Percentiles rank a stretch among this genome's conserved stretches.
Evolutionary conservation across 2,113 vertebrate species (phyloP).

Genomic region (Oceanodroma tethys): DNA sequence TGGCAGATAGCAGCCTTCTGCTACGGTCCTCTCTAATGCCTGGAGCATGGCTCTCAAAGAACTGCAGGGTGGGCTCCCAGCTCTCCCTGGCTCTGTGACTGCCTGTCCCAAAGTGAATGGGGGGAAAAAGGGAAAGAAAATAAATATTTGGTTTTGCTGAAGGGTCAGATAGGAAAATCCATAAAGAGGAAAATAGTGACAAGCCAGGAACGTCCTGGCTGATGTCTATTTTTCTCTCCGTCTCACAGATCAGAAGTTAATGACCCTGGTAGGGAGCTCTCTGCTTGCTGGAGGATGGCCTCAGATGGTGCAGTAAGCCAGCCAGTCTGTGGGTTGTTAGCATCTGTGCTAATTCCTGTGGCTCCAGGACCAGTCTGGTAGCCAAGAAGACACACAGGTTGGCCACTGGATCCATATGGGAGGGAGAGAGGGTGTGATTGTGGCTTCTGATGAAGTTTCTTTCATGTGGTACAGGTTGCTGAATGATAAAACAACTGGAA

Average conservation of each 20-base stretch:
- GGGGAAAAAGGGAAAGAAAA: neutral
- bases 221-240: neutral
- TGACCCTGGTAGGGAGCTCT: neutral
- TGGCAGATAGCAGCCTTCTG: neutral
- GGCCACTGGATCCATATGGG: neutral
- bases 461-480: neutral
- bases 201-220: neutral
- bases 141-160: neutral
- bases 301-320: neutral
- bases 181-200: neutral
- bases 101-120: neutral
- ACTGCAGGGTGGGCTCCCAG: neutral
- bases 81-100: neutral
- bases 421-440: neutral
- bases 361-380: neutral
- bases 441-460: neutral
- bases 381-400: neutral
- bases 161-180: neutral
- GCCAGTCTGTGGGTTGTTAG: fast-evolving
- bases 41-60: neutral
- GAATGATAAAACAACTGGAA: neutral
- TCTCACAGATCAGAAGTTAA: neutral
- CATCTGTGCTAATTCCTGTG: neutral
- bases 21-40: fast-evolving
- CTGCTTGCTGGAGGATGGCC: neutral